Evolutionary conservation across 2,888 invertebrate species (phyloP).

Genomic region (Cecidostiba fungosa): DNA sequence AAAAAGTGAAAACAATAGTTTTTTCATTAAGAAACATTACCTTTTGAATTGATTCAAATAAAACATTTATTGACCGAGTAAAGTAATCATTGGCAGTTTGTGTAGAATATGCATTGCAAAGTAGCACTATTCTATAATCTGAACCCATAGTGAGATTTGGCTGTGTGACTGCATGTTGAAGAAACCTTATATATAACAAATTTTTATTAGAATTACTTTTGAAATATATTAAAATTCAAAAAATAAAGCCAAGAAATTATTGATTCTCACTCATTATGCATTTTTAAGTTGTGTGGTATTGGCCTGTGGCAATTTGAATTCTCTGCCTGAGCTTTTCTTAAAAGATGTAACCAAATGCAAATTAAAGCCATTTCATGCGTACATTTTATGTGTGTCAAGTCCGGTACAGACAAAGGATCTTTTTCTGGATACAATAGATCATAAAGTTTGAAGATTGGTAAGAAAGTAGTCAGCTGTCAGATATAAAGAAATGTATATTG

Average conservation of each 20-base stretch:
- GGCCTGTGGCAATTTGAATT: constrained; percentile 89
- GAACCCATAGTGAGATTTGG: constrained; percentile 88
- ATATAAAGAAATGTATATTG: constrained; percentile 65
- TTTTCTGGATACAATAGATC: constrained; percentile 96
- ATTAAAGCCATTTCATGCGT: constrained; percentile 96
- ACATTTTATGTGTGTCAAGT: constrained; percentile 91
- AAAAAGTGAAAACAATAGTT: background rate
- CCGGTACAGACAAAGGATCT: constrained; percentile 93
- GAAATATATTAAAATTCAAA: constrained; percentile 72
- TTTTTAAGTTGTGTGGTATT: constrained; percentile 90
- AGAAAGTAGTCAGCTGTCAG: constrained; percentile 88
- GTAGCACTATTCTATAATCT: constrained; percentile 94
- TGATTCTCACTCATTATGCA: constrained; percentile 87
- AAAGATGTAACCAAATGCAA: constrained; percentile 97
- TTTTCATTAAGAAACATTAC: constrained; percentile 61
- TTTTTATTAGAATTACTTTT: background rate
- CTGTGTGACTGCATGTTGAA: constrained; percentile 88
- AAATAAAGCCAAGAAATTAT: constrained; percentile 29
- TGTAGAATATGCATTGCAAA: constrained; percentile 97
- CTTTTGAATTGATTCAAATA: constrained; percentile 92
- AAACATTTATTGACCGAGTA: constrained; percentile 94
- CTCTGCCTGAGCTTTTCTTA: constrained; percentile 95
- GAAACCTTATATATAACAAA: constrained; percentile 83
- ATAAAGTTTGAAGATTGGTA: constrained; percentile 94
- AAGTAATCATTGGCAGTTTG: constrained; percentile 91